Base-by-base conservation (phyloP, 2,797 vertebrate species). In the Hozukius guyotensis region DNA sequence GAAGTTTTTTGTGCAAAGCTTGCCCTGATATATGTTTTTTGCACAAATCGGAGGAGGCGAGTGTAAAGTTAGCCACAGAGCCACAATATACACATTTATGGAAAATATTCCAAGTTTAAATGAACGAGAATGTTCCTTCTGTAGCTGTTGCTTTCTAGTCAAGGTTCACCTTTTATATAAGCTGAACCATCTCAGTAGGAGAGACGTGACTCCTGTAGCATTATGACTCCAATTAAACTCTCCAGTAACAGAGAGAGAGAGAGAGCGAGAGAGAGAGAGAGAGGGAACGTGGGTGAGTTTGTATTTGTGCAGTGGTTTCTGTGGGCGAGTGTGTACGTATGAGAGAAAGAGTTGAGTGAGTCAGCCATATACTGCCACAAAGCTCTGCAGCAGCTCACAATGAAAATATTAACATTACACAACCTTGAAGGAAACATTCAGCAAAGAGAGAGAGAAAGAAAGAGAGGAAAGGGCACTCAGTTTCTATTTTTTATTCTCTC, bases 291-390 rank as follows among this genome's bases (percentile, higher is more conserved):
- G 79, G 85, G 81, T 4, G 77, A 65, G 75, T 72, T 76, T 78
- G 77, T 82, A 1, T 84, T 82, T 68, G 74, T 65, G 22, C 78
- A 71, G 66, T 34, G 72, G 60, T 77, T 80, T 68, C 57, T 69
- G 87, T 88, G 85, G 77, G 88, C 67, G 81, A 75, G 49, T 60
- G 38, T 77, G 75, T 69, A 3, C 34, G 49, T 18, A 29, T 59
- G 68, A 64, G 66, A 77, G 69, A 75, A 38, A 64, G 83, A 56
- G 70, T 42, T 0, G 65, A 60, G 69, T 84, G 88, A 87, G 75
- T 86, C 83, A 88, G 75, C 29, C 25, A 0, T 75, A 71, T 46
- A 38, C 64, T 9, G 69, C 31, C 34, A 61, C 71, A 67, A 53
- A 67, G 80, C 80, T 46, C 53, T 9, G 67, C 80, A 24, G 60